Evolutionary conservation across 2,113 vertebrate species (phyloP).

Genomic region (Mugil cephalus): DNA sequence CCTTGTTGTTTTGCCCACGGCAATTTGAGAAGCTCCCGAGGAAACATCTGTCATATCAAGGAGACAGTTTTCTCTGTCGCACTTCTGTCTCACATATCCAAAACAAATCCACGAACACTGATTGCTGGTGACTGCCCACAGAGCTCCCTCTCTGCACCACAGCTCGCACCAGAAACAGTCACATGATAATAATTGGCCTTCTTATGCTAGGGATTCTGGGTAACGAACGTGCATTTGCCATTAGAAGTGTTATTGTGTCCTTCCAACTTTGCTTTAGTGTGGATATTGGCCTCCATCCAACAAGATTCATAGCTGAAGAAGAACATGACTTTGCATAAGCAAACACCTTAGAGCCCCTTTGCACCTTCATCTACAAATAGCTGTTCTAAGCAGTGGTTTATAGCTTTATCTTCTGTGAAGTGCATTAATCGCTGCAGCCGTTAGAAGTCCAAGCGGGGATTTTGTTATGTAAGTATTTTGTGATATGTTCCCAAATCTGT

Average conservation of each 20-base stretch:
- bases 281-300: no score
- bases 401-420: no score
- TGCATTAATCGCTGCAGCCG: no score
- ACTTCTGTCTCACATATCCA: constrained; percentile 40
- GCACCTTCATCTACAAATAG: no score
- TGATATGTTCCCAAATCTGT: no score
- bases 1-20: constrained; percentile 68
- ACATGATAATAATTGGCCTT: constrained; percentile 9
- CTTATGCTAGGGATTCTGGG: neutral
- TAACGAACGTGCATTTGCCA: neutral
- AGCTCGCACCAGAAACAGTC: constrained; percentile 29
- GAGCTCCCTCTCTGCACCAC: constrained; percentile 13
- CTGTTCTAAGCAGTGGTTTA: no score
- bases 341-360: no score
- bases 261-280: no score
- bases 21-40: constrained; percentile 68
- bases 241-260: neutral
- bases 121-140: constrained; percentile 23
- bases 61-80: constrained; percentile 52
- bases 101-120: constrained; percentile 44
- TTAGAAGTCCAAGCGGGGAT: no score
- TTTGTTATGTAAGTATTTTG: no score
- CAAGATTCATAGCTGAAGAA: no score
- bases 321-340: no score
- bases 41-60: constrained; percentile 77